Evolutionary conservation across 2,888 invertebrate species (phyloP).

Genomic region (Conistra vaccinii): DNA sequence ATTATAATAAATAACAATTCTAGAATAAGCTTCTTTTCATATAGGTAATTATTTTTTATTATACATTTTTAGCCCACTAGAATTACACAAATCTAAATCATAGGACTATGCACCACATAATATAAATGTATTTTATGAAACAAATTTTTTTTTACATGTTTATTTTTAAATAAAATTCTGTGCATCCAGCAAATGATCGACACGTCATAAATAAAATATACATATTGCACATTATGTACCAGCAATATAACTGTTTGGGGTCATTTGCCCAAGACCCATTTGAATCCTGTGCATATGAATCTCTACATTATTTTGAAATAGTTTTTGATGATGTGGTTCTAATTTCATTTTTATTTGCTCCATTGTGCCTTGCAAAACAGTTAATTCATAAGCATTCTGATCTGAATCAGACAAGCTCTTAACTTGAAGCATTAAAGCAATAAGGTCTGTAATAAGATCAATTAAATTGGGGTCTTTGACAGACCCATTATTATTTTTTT

Average conservation of each 20-base stretch:
- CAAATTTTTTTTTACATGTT: conserved; percentile 37
- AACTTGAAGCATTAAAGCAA: conserved; percentile 97
- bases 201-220: conserved; percentile 32
- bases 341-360: conserved; percentile 96
- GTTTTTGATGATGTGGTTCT: conserved; percentile 93
- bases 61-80: conserved; percentile 46
- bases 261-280: conserved; percentile 91
- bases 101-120: conserved; percentile 52
- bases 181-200: conserved; percentile 37
- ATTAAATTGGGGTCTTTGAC: conserved; percentile 92
- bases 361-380: conserved; percentile 97
- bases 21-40: conserved; percentile 48
- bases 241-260: conserved; percentile 76
- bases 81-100: conserved; percentile 40
- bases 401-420: conserved; percentile 94
- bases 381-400: conserved; percentile 97
- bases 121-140: conserved; percentile 22
- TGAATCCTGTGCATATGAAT: conserved; percentile 97
- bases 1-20: conserved; percentile 60
- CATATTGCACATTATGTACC: conserved; percentile 71
- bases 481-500: conserved; percentile 92
- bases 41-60: conserved; percentile 56
- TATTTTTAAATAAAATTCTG: conserved; percentile 49
- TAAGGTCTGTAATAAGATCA: conserved; percentile 96
- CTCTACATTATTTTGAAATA: conserved; percentile 97